Percentiles rank a stretch among this genome's conserved stretches.
These are phyloP conservation scores for Styela clava DNA, from an alignment of 23 tunicate genomes.

Conservation along the genomic window DNA sequence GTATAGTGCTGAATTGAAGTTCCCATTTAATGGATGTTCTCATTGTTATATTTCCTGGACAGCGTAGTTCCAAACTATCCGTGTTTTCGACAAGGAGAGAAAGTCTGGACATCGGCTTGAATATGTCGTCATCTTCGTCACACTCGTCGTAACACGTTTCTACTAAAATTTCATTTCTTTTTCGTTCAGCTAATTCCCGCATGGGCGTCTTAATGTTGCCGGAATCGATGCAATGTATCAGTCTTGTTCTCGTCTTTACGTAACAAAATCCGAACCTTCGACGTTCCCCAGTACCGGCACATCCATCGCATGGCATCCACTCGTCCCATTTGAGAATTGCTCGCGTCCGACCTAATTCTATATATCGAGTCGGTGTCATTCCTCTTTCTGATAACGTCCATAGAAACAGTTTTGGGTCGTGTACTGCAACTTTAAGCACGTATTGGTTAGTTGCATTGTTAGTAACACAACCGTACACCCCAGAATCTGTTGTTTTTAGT, in stretches of 20 bases:
- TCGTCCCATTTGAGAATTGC: constrained; percentile 2
- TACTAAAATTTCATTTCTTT: constrained; percentile 4
- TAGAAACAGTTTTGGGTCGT: background rate
- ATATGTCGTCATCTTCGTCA: background rate
- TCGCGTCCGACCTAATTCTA: constrained; percentile 14
- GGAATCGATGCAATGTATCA: background rate
- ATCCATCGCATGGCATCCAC: constrained; percentile 29
- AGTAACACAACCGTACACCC: constrained; percentile 2
- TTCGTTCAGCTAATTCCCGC: constrained; percentile 6
- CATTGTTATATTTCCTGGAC: constrained; percentile 27
- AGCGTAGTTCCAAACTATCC: constrained; percentile 1
- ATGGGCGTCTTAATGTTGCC: background rate
- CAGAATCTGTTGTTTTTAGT: constrained; percentile 17
- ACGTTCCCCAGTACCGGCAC: constrained; percentile 27
- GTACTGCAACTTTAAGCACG: constrained; percentile 14
- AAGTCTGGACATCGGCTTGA: background rate
- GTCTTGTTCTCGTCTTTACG: constrained; percentile 1
- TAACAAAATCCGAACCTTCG: constrained; percentile 29
- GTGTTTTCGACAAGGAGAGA: constrained; percentile 8
- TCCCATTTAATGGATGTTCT: constrained; percentile 20
- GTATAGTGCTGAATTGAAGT: constrained; percentile 11
- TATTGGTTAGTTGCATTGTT: background rate
- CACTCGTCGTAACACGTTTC: constrained; percentile 21
- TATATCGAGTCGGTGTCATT: constrained; percentile 10
- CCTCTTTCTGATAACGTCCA: constrained; percentile 22